Evolutionary conservation across 2,113 vertebrate genomes (phyloP), one percentile per base, ranked within the genome.

Genomic region (Alligator mississippiensis): DNA sequence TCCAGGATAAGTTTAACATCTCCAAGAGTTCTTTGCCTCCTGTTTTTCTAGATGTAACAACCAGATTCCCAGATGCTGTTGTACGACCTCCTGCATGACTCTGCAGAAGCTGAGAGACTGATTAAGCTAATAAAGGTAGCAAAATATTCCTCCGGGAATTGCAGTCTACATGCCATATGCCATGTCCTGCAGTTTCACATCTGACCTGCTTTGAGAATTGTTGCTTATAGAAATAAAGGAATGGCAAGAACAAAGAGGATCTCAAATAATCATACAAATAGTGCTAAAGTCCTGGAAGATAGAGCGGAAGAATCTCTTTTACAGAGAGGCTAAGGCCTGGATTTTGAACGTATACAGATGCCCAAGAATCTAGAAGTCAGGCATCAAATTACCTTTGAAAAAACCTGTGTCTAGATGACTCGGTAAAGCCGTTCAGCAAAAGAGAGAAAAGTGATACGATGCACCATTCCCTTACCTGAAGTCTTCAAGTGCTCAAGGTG

Each of bases 1-100:
- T 18, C 57, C 24, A 60, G 77, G 3, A 28, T 85, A 91, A 82
- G 80, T 84, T 90, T 64, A 90, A 57, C 57, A 76, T 58, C 78
- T 96, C 89, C 84, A 78, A 90, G 77, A 60, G 85, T 27, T 68
- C 77, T 93, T 92, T 82, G 54, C 77, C 90, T 80, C 22, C 78
- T 85, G 63, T 64, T 90, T 91, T 54, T 88, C 74, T 63, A 91
- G 93, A 92, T 88, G 55, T 30, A 84, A 68, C 66, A 88, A 77
- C 18, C 78, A 79, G 54, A 78, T 92, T 68, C 64, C 58, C 30
- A 77, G 87, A 47, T 47, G 47, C 62, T 95, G 34, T 79, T 90
- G 72, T 5, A 61, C 75, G 63, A 92, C 47, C 27, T 84, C 38
- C 83, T 81, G 60, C 28, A 62, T 66, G 81, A 74, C 47, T 92